Evolutionary conservation across 1,140 invertebrate species (phyloP).

Genomic region (Neuroterus valhalla): DNA sequence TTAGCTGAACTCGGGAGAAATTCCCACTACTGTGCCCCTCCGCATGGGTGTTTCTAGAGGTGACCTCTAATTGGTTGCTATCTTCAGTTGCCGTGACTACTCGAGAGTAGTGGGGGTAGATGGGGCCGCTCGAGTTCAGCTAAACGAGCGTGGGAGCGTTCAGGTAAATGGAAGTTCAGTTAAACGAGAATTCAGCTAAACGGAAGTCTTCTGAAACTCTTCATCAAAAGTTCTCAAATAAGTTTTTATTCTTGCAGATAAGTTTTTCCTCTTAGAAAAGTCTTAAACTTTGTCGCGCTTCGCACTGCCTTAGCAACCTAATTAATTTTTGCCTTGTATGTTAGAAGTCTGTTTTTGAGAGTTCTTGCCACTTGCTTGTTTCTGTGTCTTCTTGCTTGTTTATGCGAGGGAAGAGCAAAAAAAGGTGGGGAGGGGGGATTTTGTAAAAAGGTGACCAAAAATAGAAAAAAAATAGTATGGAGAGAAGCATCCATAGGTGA

Average conservation of each 20-base stretch:
- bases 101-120: too few relatives aligned
- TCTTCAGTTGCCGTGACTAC: too few relatives aligned
- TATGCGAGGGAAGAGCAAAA: conserved; percentile 41
- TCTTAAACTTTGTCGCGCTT: neutral
- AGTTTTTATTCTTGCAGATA: neutral
- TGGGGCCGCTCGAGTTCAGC: too few relatives aligned
- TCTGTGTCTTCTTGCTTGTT: conserved; percentile 43
- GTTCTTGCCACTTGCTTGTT: conserved; percentile 47
- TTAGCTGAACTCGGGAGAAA: too few relatives aligned
- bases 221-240: neutral
- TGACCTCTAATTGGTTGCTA: too few relatives aligned
- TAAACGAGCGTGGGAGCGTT: too few relatives aligned
- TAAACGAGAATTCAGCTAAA: too few relatives aligned
- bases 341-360: conserved; percentile 44
- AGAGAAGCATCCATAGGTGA: conserved; percentile 48
- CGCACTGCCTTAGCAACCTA: conserved; percentile 45
- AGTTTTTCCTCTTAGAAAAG: neutral
- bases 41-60: too few relatives aligned
- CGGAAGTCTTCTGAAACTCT: too few relatives aligned
- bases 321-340: conserved; percentile 40
- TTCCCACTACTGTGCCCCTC: too few relatives aligned
- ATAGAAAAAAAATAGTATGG: conserved; percentile 53
- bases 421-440: conserved; percentile 51
- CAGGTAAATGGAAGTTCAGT: too few relatives aligned
- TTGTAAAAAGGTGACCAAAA: conserved; percentile 49